phyloP scores from a whole-genome alignment of 2,888 invertebrate genomes.

The Drosophila putrida region DNA sequence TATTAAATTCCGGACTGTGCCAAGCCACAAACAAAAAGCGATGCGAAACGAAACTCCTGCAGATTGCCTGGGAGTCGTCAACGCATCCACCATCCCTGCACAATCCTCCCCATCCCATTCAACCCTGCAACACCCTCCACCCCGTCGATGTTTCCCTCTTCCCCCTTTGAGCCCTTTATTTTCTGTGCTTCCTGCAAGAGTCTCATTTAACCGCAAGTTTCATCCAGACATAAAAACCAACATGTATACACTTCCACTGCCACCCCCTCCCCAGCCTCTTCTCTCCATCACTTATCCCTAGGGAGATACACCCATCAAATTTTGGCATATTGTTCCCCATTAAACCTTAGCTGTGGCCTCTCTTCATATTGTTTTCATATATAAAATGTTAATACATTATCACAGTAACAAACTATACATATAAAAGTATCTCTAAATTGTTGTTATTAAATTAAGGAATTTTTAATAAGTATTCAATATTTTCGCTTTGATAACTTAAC shows the following conservation, averaged over 20 bases:
- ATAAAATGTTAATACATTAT: no score
- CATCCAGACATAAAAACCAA: constrained; percentile 47
- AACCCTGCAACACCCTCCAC: neutral
- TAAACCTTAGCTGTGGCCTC: constrained; percentile 1
- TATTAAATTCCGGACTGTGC: constrained; percentile 71
- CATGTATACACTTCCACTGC: constrained; percentile 3
- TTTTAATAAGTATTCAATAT: neutral
- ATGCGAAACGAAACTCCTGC: constrained; percentile 30
- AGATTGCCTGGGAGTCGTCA: constrained; percentile 54
- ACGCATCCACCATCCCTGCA: constrained; percentile 25
- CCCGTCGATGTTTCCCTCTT: neutral
- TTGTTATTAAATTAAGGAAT: neutral
- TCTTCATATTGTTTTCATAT: constrained; percentile 14
- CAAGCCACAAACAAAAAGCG: constrained; percentile 53
- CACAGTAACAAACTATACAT: neutral
- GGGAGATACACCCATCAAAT: constrained; percentile 48
- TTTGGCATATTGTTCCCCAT: constrained; percentile 57
- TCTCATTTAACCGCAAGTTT: constrained; percentile 72
- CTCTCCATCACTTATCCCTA: neutral
- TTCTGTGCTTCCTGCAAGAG: constrained; percentile 19
- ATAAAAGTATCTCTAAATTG: constrained; percentile 1
- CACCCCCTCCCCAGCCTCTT: neutral
- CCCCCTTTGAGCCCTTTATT: neutral
- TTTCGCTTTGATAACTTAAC: neutral
- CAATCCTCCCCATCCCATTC: no score